Conservation (phyloP, 2,888 invertebrate genomes). For the Erebia aethiops region DNA sequence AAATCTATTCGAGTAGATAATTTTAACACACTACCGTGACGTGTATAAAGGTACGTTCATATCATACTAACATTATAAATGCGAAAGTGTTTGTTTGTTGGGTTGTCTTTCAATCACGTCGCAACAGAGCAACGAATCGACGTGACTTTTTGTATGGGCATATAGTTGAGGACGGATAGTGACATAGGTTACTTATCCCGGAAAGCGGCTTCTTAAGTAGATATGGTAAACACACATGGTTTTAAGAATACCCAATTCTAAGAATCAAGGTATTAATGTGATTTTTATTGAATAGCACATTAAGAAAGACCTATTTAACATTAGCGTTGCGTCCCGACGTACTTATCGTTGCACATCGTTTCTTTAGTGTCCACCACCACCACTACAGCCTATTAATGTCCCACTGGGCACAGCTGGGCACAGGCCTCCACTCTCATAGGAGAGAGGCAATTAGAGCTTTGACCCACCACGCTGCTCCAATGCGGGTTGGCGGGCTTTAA, state of each 20-base stretch:
- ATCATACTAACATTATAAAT: background rate
- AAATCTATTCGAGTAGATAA: constrained; percentile 4
- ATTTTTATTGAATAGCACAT: constrained; percentile 9
- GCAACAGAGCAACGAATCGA: too few relatives aligned
- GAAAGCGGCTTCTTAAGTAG: background rate
- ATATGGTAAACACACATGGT: background rate
- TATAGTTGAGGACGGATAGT: too few relatives aligned
- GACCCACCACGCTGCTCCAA: too few relatives aligned
- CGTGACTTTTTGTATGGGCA: too few relatives aligned
- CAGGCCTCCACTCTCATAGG: too few relatives aligned
- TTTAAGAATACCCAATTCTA: background rate
- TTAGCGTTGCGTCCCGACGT: background rate
- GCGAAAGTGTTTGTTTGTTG: too few relatives aligned
- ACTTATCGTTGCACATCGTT: constrained; percentile 9
- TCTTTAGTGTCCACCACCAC: constrained; percentile 7
- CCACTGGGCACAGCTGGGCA: too few relatives aligned
- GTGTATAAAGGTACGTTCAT: constrained; percentile 2
- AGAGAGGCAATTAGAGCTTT: too few relatives aligned
- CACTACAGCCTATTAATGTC: too few relatives aligned
- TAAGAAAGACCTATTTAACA: background rate
- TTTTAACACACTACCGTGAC: background rate
- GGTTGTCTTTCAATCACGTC: too few relatives aligned
- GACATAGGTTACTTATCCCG: too few relatives aligned
- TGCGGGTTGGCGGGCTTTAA: too few relatives aligned
- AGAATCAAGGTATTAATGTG: background rate